phyloP scores from a whole-genome alignment of 2,113 vertebrate species.

The Sinocyclocheilus maitianheensis region DNA sequence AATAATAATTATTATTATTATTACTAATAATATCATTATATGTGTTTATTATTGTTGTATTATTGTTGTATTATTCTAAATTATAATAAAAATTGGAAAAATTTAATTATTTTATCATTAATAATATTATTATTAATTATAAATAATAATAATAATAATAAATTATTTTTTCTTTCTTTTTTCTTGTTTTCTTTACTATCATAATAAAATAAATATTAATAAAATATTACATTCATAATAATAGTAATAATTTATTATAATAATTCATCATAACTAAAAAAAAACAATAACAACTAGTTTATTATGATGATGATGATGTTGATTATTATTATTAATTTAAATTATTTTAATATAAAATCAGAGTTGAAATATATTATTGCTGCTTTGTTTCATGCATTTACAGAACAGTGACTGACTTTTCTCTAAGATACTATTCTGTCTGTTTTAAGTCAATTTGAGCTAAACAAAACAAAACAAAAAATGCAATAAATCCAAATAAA shows the following conservation, averaged over 20 bases:
- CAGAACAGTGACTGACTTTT: background rate
- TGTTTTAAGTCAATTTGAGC: background rate
- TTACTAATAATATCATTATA: background rate
- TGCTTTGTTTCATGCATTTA: background rate
- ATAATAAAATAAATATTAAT: too few relatives aligned
- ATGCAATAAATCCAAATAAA: background rate
- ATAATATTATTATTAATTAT: background rate
- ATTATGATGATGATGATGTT: background rate
- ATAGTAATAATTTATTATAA: too few relatives aligned
- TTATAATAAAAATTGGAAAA: too few relatives aligned
- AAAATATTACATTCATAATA: too few relatives aligned
- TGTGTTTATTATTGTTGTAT: background rate
- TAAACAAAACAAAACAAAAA: background rate
- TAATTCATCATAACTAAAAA: too few relatives aligned
- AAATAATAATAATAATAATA: background rate
- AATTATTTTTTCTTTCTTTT: too few relatives aligned
- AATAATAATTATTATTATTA: background rate
- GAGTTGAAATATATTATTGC: background rate
- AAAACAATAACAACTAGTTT: background rate
- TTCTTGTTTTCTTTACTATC: too few relatives aligned
- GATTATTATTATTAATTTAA: background rate
- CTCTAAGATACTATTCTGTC: background rate
- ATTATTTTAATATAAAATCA: background rate
- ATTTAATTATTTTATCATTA: too few relatives aligned
- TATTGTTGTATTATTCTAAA: background rate